Evolutionary conservation across 2,888 invertebrate genomes (phyloP), one percentile per base, ranked within the genome.

Genomic region (Lordiphosa andalusiaca): DNA sequence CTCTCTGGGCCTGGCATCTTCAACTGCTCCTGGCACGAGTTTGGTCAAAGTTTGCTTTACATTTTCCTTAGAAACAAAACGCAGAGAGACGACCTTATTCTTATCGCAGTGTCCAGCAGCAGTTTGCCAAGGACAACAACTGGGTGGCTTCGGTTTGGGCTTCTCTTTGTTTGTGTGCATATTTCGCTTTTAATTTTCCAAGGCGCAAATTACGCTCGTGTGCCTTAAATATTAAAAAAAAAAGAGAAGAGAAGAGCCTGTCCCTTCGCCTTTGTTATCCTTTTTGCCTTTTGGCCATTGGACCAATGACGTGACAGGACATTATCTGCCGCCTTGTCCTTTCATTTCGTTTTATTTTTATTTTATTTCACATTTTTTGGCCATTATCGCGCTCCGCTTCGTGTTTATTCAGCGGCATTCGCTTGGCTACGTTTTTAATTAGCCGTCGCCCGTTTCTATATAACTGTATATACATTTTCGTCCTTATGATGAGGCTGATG

Each of bases 361-460:
- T 44, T 44, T 44, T 33, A 49, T 49, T 53, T 51, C 44, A 48
- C 42, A 48, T 50, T 52, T 60, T 51, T 49, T 55, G 60, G 67
- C 71, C 71, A 71, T 76, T 82, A 76, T 78, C 71, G 67, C 62
- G 71, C 71, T 69, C 23, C 48, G 44, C 61, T 53, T 50, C 67
- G 59, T 81, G 71, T 76, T 77, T 76, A 69, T 71, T 71, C 69
- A 77, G 59, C 59, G 70, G 64, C 69, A 63, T 75, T 63, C 72
- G 72, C 75, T 62, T 65, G 66, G 69, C 63, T 58, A 73, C 72
- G 69, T 63, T 86, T 85, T 86, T 87, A 87, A 87, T 87, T 87
- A 87, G 85, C 82, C 71, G 57, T 56, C 57, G 53, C 63, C 66
- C 77, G 71, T 65, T 73, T 69, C 53, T 12, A 64, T 54, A 48